phyloP scores from a whole-genome alignment of 2,888 invertebrate genomes.

The Patella ulyssiponensis region DNA sequence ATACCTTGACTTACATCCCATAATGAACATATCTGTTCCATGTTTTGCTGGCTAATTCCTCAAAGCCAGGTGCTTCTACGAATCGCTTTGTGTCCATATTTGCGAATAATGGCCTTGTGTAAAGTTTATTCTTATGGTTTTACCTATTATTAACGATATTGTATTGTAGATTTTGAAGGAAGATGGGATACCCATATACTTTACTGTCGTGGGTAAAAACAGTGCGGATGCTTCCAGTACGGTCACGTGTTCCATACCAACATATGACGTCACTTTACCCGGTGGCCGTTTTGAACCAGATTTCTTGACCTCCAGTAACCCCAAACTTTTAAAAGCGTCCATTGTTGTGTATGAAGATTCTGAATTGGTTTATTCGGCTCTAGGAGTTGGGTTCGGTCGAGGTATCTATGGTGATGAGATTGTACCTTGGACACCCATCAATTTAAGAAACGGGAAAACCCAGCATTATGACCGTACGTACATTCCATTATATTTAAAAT shows the following conservation, averaged over 20 bases:
- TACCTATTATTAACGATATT: no score
- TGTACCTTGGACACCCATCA: constrained; percentile 2
- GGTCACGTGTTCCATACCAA: constrained; percentile 47
- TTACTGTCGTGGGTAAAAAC: constrained; percentile 50
- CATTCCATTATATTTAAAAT: no score
- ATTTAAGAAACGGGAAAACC: constrained; percentile 14
- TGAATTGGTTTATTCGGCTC: neutral
- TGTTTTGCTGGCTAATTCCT: no score
- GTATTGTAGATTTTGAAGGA: neutral
- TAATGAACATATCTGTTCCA: no score
- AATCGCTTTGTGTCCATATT: no score
- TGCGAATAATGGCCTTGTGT: no score
- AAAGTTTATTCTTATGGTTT: no score
- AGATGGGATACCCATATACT: constrained; percentile 48
- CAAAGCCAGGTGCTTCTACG: no score
- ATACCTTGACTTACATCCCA: no score
- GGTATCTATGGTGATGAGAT: constrained; percentile 27
- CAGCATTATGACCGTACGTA: constrained; percentile 22
- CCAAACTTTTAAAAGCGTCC: constrained; percentile 39
- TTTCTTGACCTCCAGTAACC: constrained; percentile 50
- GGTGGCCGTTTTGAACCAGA: constrained; percentile 44
- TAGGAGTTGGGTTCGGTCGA: constrained; percentile 29
- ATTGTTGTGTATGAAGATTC: constrained; percentile 52
- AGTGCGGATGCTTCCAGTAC: constrained; percentile 42
- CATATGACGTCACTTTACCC: constrained; percentile 53